These are phyloP conservation scores for Ypsolopha scabrella DNA, from an alignment of 2,888 invertebrate species.

Conservation along the genomic window DNA sequence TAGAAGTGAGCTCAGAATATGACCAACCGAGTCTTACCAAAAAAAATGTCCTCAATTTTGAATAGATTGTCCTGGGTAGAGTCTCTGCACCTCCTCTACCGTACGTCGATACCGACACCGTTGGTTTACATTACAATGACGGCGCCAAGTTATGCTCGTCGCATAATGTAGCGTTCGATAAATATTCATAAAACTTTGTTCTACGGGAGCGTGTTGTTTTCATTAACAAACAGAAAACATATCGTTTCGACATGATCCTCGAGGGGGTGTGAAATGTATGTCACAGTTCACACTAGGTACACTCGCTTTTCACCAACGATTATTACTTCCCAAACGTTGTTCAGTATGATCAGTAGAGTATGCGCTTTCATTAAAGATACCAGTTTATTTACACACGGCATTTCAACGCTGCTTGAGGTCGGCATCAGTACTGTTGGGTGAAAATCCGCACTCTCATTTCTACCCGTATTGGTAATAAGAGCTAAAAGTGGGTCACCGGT, in stretches of 20 bases:
- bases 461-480: too few relatives aligned
- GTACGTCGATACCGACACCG: neutral
- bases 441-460: too few relatives aligned
- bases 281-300: neutral
- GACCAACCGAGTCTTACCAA: too few relatives aligned
- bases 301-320: neutral
- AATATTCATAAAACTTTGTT: constrained; percentile 2
- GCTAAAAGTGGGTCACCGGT: too few relatives aligned
- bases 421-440: too few relatives aligned
- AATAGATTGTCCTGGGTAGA: too few relatives aligned
- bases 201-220: neutral
- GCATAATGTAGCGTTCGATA: constrained; percentile 2
- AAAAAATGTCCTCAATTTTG: too few relatives aligned
- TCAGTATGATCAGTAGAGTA: neutral
- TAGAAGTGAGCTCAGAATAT: too few relatives aligned
- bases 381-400: too few relatives aligned
- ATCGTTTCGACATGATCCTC: neutral
- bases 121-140: constrained; percentile 5
- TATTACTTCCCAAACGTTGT: neutral
- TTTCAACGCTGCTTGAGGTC: too few relatives aligned
- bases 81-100: neutral
- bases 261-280: neutral
- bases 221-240: neutral
- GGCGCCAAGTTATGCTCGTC: constrained; percentile 2
- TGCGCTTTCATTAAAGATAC: too few relatives aligned